Evolutionary conservation across 2,797 vertebrate genomes (phyloP), one percentile per base, ranked within the genome.

Genomic region (Malurus leucopterus): DNA sequence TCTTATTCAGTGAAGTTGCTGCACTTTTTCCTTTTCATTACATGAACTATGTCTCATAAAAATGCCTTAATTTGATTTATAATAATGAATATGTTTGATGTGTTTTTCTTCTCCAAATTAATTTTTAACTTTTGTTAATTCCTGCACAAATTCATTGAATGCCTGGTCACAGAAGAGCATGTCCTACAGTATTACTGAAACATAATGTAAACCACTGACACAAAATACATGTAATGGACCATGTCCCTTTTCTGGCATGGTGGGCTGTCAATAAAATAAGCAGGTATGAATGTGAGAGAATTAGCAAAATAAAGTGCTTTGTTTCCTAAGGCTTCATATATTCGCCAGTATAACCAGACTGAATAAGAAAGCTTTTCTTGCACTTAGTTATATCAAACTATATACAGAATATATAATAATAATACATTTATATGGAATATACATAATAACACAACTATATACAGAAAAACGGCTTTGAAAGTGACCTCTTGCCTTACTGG

Each of bases 51-150:
- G 1, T 78, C 63, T 84, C 59, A 62, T 74, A 87, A 93, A 93
- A 84, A 85, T 75, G 29, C 62, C 80, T 76, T 57, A 5, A 72
- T 89, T 81, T 73, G 24, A 88, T 91, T 94, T 78, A 86, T 73
- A 88, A 63, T 23, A 78, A 77, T 1, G 16, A 84, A 70, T 54
- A 62, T 20, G 34, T 27, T 58, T 40, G 57, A 70, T 70, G 41
- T 49, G 51, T 46, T 82, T 17, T 63, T 89, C 38, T 79, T 80
- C 61, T 73, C 69, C 34, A 46, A 40, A 40, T 23, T 78, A 19
- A 6, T 88, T 93, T 88, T 69, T 59, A 78, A 78, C 65, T 57
- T 85, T 75, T 0, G 0, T 69, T 86, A 92, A 81, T 49, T 75
- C 29, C 44, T 86, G 70, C 57, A 67, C 59, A 84, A 78, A 86